Evolutionary conservation across 2,797 vertebrate genomes (phyloP).

Genomic region (Poeciliopsis gracilis): DNA sequence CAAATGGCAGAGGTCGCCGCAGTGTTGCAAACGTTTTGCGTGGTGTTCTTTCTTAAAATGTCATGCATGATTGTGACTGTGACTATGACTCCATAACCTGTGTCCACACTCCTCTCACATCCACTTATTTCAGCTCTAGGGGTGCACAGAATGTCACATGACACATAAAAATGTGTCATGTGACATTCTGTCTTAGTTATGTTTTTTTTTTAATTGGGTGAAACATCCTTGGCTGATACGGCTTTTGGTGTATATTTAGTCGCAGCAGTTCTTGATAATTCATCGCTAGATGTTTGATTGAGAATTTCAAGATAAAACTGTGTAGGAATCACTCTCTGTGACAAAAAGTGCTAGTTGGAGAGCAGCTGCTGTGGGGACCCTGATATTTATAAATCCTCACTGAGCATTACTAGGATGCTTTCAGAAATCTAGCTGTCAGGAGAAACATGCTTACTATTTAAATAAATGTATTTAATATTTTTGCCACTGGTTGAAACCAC

Average conservation of each 20-base stretch:
- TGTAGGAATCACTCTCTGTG: neutral
- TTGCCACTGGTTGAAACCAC: neutral
- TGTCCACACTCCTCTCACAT: slow-evolving; percentile 28
- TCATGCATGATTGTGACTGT: slow-evolving; percentile 45
- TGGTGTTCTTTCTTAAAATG: slow-evolving; percentile 54
- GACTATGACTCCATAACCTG: slow-evolving; percentile 38
- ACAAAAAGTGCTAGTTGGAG: neutral
- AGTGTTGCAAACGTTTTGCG: slow-evolving; percentile 29
- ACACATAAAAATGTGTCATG: neutral
- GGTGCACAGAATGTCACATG: slow-evolving; percentile 3
- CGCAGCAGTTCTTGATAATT: neutral
- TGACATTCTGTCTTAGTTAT: neutral
- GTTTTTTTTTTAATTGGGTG: neutral
- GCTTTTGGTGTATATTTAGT: neutral
- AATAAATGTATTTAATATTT: neutral
- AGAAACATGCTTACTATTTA: neutral
- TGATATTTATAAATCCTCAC: slow-evolving; percentile 3
- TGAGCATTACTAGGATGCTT: neutral
- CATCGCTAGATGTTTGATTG: neutral
- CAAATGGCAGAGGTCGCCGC: neutral
- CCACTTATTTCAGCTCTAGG: slow-evolving; percentile 18
- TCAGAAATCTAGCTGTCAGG: neutral
- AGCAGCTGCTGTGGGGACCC: neutral
- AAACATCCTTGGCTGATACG: neutral
- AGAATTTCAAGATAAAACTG: neutral